Evolutionary conservation across 2,113 vertebrate species (phyloP), one percentile per base, ranked within the genome.

Genomic region (Ginglymostoma cirratum): DNA sequence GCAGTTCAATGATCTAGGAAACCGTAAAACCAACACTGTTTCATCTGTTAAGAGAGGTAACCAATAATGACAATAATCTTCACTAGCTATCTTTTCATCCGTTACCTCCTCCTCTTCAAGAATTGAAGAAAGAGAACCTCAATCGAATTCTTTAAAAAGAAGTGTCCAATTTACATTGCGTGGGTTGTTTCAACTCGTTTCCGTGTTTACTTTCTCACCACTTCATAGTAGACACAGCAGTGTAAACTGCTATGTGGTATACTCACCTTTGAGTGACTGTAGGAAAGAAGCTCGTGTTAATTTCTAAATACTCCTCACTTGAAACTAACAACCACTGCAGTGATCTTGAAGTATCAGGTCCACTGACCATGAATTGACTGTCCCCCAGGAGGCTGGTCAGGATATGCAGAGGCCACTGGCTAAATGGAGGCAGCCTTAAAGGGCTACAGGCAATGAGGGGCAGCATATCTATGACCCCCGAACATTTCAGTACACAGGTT

Each of bases 111-210:
- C n/a, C 92, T 27, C 65, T 69, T 94, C 92, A 69, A 70, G 42
- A 70, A 69, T 61, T 70, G n/a, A 94, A 94, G 66, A 38, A 69
- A 45, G 92, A 94, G 42, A 67, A 94, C 92, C 92, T 69, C 92
- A 94, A 94, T 8, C 38, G 27, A 38, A 45, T 70, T 94, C 92
- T 94, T 94, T 94, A 66, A 94, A 45, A 69, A 69, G 65, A 69
- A 94, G 42, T 94, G 65, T 94, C 92, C 66, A 94, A 94, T 67
- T 94, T 94, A 17, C 52, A 42, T 19, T 67, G 67, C 45, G 92
- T 94, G 92, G 92, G 65, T 27, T 94, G 92, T 94, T 94, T 94
- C n/a, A 94, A 94, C 92, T 94, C 42, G 21, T 69, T 93, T 69
- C 92, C 34, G 61, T 69, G 66, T 69, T 94, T 94, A 69, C 92